Evolutionary conservation across 2,888 invertebrate genomes (phyloP).

Genomic region (Aplocera efformata): DNA sequence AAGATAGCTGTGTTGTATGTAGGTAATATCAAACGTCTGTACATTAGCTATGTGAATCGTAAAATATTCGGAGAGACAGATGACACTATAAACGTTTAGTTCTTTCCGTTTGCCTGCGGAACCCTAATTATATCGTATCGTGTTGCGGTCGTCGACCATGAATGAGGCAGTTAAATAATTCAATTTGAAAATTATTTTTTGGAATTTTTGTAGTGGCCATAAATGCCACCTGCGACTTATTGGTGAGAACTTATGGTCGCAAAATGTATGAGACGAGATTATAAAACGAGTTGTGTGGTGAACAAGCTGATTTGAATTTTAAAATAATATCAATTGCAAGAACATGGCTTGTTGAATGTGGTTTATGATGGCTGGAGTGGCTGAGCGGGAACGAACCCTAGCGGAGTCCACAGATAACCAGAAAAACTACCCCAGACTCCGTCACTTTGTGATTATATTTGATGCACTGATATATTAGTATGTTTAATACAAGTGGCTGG

Average conservation of each 20-base stretch:
- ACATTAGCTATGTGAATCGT: too few relatives aligned
- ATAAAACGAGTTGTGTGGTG: slow-evolving; percentile 19
- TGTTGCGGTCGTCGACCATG: slow-evolving; percentile 30
- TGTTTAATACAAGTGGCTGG: too few relatives aligned
- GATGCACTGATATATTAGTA: too few relatives aligned
- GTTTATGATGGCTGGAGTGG: slow-evolving; percentile 8
- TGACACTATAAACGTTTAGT: too few relatives aligned
- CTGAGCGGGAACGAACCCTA: too few relatives aligned
- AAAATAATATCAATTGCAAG: slow-evolving; percentile 22
- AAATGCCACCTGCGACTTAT: slow-evolving; percentile 26
- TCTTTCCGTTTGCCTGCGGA: too few relatives aligned
- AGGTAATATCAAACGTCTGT: too few relatives aligned
- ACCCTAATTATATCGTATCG: slow-evolving; percentile 42
- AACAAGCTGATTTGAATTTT: slow-evolving; percentile 25
- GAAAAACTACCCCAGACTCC: too few relatives aligned
- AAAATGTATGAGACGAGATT: slow-evolving; percentile 12
- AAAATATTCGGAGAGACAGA: too few relatives aligned
- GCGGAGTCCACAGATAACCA: too few relatives aligned
- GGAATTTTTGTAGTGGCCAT: slow-evolving; percentile 25
- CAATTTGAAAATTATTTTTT: slow-evolving; percentile 51
- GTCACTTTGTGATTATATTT: too few relatives aligned
- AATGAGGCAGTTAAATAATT: slow-evolving; percentile 56
- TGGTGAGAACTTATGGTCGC: slow-evolving; percentile 15
- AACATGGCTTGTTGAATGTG: slow-evolving; percentile 11
- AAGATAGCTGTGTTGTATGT: too few relatives aligned